Percentiles rank a stretch among this genome's conserved stretches.
phyloP scores from a whole-genome alignment of 1,140 invertebrate genomes.

The Elysia chlorotica region DNA sequence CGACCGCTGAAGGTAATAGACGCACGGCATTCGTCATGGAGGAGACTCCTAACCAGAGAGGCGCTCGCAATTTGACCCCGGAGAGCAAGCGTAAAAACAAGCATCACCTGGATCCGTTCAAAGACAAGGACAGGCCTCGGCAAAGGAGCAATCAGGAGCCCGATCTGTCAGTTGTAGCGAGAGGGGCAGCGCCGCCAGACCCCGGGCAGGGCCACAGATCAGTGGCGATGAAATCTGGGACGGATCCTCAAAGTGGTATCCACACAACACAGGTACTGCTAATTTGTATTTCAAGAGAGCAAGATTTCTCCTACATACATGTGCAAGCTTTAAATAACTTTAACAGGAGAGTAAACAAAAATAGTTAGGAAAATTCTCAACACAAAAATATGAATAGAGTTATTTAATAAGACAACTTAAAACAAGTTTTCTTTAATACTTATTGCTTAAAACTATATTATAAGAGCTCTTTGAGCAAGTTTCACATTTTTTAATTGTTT shows the following conservation, averaged over 20 bases:
- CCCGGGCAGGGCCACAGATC: conserved; percentile 38
- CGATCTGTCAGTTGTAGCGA: conserved; percentile 26
- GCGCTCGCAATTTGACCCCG: background rate
- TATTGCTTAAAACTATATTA: too few species aligned
- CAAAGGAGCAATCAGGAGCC: conserved; percentile 33
- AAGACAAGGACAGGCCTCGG: conserved; percentile 2
- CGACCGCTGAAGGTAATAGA: conserved; percentile 29
- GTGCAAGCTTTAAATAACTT: too few species aligned
- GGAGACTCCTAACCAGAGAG: background rate
- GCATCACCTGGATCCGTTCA: background rate
- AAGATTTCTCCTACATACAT: too few species aligned
- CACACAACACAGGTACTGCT: conserved; percentile 40
- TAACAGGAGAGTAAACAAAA: too few species aligned
- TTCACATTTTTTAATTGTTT: too few species aligned
- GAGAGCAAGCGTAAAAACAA: background rate
- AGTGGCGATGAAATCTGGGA: conserved; percentile 36
- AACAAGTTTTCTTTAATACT: too few species aligned
- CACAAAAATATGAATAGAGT: too few species aligned
- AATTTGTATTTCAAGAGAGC: too few species aligned
- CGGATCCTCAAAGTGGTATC: conserved; percentile 37
- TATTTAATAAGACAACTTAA: too few species aligned
- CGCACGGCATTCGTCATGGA: conserved; percentile 32
- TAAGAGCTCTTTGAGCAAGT: too few species aligned
- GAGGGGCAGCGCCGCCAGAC: conserved; percentile 33
- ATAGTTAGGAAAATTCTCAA: too few species aligned